Evolutionary conservation across 2,888 invertebrate species (phyloP), one percentile per base, ranked within the genome.

Genomic region (Dinocampus coccinellae): DNA sequence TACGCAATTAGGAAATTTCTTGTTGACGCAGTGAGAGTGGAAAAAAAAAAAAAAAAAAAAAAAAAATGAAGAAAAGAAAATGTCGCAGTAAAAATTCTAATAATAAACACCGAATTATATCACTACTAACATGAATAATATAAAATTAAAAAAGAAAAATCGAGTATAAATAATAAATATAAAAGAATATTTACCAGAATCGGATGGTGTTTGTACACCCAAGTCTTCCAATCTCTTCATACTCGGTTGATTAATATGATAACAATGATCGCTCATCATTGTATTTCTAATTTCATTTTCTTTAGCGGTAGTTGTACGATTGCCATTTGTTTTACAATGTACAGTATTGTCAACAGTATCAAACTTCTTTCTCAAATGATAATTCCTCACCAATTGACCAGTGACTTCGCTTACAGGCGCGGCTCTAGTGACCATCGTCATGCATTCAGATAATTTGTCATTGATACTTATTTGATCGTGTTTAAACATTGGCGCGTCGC

Each of bases 131-230:
- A 61, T 11, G 39, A 13, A 39, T 36, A 1, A 62, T 62, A 39
- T 26, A n/a, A n/a, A n/a, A n/a, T n/a, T n/a, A n/a, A n/a, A n/a
- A n/a, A n/a, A n/a, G n/a, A n/a, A n/a, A n/a, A n/a, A n/a, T n/a
- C n/a, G n/a, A n/a, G n/a, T n/a, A n/a, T n/a, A n/a, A n/a, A n/a
- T n/a, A n/a, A n/a, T n/a, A n/a, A n/a, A n/a, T n/a, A n/a, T n/a
- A n/a, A n/a, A n/a, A n/a, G n/a, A 16, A 53, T 36, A 91, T 93
- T 93, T 89, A 92, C 96, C 95, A 76, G 96, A 96, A 91, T 96
- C 96, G 53, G 96, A 96, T 69, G 96, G 96, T 77, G 96, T 96
- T 84, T 95, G 95, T 29, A 95, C 91, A 79, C 94, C 95, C 65
- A 94, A 91, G 80, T 90, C 90, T 83, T 93, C 93, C 75, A 92